Base-by-base conservation (phyloP, 2,888 invertebrate species). In the Ischnura elegans region DNA sequence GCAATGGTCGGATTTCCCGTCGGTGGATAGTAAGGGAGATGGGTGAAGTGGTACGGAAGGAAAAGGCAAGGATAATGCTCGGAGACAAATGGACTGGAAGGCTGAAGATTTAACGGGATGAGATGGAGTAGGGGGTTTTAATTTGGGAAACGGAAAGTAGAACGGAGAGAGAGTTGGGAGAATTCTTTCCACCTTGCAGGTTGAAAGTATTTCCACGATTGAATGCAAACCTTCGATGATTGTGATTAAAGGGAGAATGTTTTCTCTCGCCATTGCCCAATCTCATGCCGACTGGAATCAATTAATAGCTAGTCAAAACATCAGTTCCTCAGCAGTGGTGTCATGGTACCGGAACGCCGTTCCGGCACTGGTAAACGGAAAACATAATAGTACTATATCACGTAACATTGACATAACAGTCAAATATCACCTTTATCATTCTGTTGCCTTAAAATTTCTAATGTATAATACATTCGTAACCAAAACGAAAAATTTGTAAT, bases 51-150 rank as follows among this genome's bases (percentile, higher is more conserved):
- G 76, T 16, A 2, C 36, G 29, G n/a, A n/a, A 36, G 36, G 76
- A 76, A 36, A 76, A 36, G 36, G 36, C 36, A 76, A 76, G 76
- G 76, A 76, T 76, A 76, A 76, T 76, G 76, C 76, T 76, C 36
- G 25, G 76, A 36, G 76, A 76, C 36, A 76, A 76, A 76, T 76
- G 76, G 76, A n/a, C 25, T 76, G 76, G 76, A 76, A 76, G 29
- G 76, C 29, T 76, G 76, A 76, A 76, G 76, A 76, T 36, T 29
- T 29, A 76, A 76, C 76, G 76, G 51, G 8, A 51, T 2, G 51
- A 51, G 51, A 19, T 6, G 51, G 51, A 51, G 13, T 13, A 51
- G 51, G 51, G 51, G 51, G 16, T 51, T 19, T 51, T 19, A 51
- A 19, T 13, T 19, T 19, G 51, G 51, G 51, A 51, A 51, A 51